phyloP scores from a whole-genome alignment of 2,888 invertebrate genomes.

The Pachymerium ferrugineum region DNA sequence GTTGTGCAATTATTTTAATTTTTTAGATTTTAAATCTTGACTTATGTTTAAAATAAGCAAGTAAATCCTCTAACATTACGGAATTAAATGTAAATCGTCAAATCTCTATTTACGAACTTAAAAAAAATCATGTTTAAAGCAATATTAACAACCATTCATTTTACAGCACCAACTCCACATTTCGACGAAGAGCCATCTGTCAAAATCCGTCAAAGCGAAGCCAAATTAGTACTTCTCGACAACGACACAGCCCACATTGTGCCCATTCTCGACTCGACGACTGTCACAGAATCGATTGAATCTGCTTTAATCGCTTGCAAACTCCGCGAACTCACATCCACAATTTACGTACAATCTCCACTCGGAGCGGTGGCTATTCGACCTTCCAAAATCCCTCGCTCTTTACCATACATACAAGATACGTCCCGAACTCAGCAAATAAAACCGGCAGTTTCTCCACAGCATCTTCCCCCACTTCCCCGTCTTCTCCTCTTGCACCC shows the following conservation, averaged over 20 bases:
- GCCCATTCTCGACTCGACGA: neutral
- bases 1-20: too few relatives aligned
- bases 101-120: too few relatives aligned
- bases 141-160: too few relatives aligned
- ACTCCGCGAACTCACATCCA: neutral
- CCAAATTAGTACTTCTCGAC: neutral
- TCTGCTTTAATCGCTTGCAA: neutral
- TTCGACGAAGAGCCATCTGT: neutral
- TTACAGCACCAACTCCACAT: neutral
- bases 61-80: too few relatives aligned
- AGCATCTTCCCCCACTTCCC: neutral
- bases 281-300: neutral
- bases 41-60: too few relatives aligned
- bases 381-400: neutral
- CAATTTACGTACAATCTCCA: neutral
- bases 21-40: too few relatives aligned
- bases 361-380: neutral
- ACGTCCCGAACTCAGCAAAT: neutral
- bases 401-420: neutral
- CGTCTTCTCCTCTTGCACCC: neutral
- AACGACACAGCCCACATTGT: neutral
- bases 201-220: neutral
- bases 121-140: too few relatives aligned
- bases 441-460: too few relatives aligned
- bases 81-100: too few relatives aligned